These are phyloP conservation scores for Callosobruchus maculatus DNA, from an alignment of 2,888 invertebrate genomes.

Conservation along the genomic window DNA sequence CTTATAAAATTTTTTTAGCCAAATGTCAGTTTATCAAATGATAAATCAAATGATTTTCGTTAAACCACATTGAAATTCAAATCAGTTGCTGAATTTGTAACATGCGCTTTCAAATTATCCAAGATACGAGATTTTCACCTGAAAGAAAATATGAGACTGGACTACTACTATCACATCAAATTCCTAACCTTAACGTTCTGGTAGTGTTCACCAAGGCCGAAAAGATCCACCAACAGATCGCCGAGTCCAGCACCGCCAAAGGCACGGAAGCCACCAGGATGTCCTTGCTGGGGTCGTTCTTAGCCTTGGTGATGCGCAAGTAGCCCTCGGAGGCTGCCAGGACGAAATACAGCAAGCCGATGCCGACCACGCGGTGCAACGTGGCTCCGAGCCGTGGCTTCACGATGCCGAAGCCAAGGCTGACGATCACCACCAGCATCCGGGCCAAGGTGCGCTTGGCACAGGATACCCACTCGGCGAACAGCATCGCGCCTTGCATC, in stretches of 20 bases:
- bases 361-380: conserved; percentile 81
- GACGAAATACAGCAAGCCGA: conserved; percentile 78
- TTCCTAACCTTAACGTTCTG: conserved; percentile 71
- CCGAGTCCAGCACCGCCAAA: conserved; percentile 77
- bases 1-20: too few species aligned
- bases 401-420: conserved; percentile 92
- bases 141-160: too few species aligned
- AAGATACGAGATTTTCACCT: too few species aligned
- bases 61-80: too few species aligned
- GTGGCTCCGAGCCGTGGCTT: conserved; percentile 89
- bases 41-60: too few species aligned
- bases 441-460: conserved; percentile 86
- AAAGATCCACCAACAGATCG: conserved; percentile 95
- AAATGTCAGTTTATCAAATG: too few species aligned
- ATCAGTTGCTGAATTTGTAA: too few species aligned
- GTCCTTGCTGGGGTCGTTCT: conserved; percentile 58
- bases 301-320: conserved; percentile 66
- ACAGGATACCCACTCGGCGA: conserved; percentile 89
- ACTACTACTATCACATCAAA: too few species aligned
- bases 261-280: conserved; percentile 79
- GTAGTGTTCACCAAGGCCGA: conserved; percentile 85
- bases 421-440: conserved; percentile 92
- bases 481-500: conserved; percentile 69
- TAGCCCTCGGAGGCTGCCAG: conserved; percentile 85
- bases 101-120: too few species aligned